A percentile compares a stretch with the other conserved stretches of the same genome.
Evolutionary conservation across 2,113 vertebrate species (phyloP).

Genomic region (Alligator mississippiensis): DNA sequence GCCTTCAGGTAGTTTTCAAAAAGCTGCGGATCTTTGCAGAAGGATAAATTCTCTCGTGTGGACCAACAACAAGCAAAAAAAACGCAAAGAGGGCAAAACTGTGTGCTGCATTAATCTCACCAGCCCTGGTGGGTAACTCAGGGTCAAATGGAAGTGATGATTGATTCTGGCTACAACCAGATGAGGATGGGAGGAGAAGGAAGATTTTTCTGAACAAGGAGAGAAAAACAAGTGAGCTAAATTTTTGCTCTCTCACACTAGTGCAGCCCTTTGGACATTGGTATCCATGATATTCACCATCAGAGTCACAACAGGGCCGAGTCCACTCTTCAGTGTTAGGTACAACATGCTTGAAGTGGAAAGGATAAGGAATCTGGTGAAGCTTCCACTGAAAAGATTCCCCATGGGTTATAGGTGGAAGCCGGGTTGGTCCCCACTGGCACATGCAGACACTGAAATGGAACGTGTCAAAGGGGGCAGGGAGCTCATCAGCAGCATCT

Average conservation of each 20-base stretch:
- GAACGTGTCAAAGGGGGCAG: background rate
- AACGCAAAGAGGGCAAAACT: background rate
- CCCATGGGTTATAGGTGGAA: background rate
- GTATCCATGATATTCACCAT: background rate
- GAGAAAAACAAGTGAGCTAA: background rate
- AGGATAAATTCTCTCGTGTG: conserved; percentile 22
- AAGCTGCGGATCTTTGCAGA: conserved; percentile 17
- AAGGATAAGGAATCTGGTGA: background rate
- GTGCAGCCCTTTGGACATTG: background rate
- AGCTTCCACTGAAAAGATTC: background rate
- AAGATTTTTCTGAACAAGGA: too few species aligned
- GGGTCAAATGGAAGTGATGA: background rate
- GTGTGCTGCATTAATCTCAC: background rate
- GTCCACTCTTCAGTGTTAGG: background rate
- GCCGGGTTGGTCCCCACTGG: background rate
- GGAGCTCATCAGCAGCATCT: background rate
- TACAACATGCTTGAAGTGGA: background rate
- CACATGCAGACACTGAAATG: background rate
- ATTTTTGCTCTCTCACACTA: background rate
- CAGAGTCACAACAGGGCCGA: background rate
- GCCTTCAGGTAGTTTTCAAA: conserved; percentile 26
- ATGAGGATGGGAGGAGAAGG: background rate
- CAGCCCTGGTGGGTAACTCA: background rate
- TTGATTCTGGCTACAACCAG: accelerated
- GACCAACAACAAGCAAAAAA: background rate